Evolutionary conservation across 2,113 vertebrate genomes (phyloP).

Genomic region (Poecile atricapillus): DNA sequence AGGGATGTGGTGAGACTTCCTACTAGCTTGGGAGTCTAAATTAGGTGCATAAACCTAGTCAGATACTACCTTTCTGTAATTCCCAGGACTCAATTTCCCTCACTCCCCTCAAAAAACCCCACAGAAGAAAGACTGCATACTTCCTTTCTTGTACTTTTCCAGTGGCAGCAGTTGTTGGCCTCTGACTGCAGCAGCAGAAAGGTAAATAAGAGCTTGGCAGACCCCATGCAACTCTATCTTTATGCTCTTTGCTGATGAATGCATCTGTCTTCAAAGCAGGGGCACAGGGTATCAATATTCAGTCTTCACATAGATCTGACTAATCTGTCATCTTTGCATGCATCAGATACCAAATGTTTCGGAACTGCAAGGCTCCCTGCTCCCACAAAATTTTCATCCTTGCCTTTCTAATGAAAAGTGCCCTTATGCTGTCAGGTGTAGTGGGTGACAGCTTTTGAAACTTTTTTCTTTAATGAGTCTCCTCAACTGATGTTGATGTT

Average conservation of each 20-base stretch:
- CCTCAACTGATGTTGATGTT: not conserved
- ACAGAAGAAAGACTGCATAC: not conserved
- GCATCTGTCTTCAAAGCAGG: not conserved
- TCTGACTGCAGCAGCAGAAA: not conserved
- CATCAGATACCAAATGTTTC: not conserved
- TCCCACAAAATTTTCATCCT: not conserved
- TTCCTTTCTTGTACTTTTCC: not conserved
- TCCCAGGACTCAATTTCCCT: not conserved
- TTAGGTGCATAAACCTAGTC: not conserved
- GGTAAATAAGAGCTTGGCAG: not conserved
- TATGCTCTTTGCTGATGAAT: not conserved
- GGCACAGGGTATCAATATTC: not conserved
- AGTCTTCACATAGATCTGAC: not conserved
- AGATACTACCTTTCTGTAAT: not conserved
- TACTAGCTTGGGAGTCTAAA: not conserved
- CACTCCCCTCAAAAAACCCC: not conserved
- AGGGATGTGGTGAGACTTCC: fast-evolving
- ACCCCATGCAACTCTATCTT: not conserved
- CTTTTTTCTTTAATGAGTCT: not conserved
- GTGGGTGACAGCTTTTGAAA: not conserved
- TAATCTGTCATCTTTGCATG: not conserved
- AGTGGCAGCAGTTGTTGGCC: not conserved
- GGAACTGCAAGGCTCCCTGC: not conserved
- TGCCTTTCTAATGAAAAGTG: not conserved
- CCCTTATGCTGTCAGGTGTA: not conserved